Conservation (phyloP, 2,888 invertebrate species). For the Dolichopus griseipennis region DNA sequence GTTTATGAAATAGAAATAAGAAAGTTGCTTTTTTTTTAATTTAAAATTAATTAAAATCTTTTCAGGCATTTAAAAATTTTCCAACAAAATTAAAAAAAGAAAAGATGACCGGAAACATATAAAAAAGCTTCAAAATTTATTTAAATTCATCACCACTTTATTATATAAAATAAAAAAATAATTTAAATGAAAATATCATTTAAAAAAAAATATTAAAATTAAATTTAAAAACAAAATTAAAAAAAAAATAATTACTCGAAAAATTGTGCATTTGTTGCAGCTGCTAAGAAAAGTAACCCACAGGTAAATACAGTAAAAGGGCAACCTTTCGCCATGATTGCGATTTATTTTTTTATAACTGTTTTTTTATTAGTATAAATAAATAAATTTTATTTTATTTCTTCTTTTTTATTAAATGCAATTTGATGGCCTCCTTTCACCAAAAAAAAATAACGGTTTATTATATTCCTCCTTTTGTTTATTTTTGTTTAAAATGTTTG, state of each 20-base stretch:
- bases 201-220: neutral
- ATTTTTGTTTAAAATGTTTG: neutral
- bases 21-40: too few species aligned
- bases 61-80: too few species aligned
- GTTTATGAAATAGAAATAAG: too few species aligned
- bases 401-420: neutral
- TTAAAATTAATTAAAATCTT: too few species aligned
- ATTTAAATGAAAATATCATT: neutral
- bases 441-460: neutral
- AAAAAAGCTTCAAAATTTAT: too few species aligned
- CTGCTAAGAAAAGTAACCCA: neutral
- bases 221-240: neutral
- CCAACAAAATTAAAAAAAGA: too few species aligned
- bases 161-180: neutral
- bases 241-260: conserved; percentile 8
- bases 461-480: neutral
- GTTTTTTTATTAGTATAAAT: neutral
- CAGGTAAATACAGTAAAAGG: neutral
- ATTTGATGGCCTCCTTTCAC: conserved; percentile 11
- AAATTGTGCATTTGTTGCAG: conserved; percentile 4
- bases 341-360: neutral
- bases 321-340: neutral
- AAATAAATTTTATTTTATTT: neutral
- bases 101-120: too few species aligned
- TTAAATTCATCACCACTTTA: neutral